Percentiles rank a stretch among this genome's conserved stretches.
Conservation (phyloP, 2,888 invertebrate genomes). For the Cephus pulcher region DNA sequence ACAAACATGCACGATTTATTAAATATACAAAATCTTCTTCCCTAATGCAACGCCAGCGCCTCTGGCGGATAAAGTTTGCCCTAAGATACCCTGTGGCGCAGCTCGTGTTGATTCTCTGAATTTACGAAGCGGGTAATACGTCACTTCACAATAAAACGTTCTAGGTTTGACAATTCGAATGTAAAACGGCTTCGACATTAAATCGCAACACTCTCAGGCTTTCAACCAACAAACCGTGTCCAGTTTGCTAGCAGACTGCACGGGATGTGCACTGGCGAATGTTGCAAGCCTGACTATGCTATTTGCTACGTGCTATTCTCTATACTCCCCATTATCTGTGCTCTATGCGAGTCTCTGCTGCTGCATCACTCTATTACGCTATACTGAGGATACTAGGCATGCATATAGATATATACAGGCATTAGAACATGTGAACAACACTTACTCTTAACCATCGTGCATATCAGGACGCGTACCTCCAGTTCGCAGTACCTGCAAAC, state of each 20-base stretch:
- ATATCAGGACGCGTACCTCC: slow-evolving; percentile 37
- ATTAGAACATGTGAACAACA: slow-evolving; percentile 37
- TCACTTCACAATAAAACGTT: neutral
- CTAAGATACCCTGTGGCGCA: neutral
- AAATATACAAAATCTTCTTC: neutral
- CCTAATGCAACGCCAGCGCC: neutral
- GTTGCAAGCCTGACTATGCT: slow-evolving; percentile 28
- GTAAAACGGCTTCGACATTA: slow-evolving; percentile 34
- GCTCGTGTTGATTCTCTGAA: neutral
- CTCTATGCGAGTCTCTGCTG: slow-evolving; percentile 39
- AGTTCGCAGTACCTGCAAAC: neutral
- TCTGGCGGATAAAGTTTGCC: neutral
- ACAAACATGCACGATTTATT: neutral
- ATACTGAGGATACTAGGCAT: slow-evolving; percentile 32
- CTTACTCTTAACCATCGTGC: slow-evolving; percentile 42
- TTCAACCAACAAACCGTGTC: slow-evolving; percentile 58
- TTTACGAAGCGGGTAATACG: neutral
- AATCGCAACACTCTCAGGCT: slow-evolving; percentile 56
- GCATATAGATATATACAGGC: neutral
- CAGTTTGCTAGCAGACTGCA: slow-evolving; percentile 32
- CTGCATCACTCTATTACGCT: slow-evolving; percentile 61
- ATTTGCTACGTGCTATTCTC: slow-evolving; percentile 56
- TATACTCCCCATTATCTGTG: slow-evolving; percentile 62
- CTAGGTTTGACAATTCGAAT: neutral
- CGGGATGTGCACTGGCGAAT: slow-evolving; percentile 3